Percentiles rank a stretch among this genome's conserved stretches.
phyloP scores from a whole-genome alignment of 2,797 vertebrate species.

The Malacoraja senta region DNA sequence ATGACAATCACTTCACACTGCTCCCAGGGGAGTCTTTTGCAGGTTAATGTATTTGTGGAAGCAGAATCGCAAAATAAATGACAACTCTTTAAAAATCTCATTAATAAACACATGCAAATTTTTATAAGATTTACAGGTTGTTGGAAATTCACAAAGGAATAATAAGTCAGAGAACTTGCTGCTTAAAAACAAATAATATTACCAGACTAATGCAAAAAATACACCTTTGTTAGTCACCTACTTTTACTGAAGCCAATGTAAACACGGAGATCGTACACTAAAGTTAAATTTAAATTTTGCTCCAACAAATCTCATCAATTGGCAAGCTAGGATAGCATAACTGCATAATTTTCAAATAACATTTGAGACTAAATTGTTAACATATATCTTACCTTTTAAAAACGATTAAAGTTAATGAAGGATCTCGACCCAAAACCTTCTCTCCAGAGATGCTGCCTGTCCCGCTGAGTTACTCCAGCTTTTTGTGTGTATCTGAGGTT shows the following conservation, averaged over 20 bases:
- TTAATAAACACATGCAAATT: slow-evolving; percentile 18
- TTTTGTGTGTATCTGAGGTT: no score
- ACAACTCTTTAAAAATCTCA: background rate
- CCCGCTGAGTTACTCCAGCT: no score
- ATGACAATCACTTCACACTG: background rate
- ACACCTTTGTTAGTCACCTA: background rate
- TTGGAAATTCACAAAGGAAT: slow-evolving; percentile 21
- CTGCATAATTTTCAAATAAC: background rate
- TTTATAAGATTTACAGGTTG: background rate
- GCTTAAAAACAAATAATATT: background rate
- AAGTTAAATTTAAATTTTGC: background rate
- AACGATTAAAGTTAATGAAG: background rate
- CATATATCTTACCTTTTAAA: background rate
- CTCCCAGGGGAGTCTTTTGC: background rate
- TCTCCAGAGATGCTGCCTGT: no score
- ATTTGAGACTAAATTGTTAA: background rate
- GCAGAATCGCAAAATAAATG: background rate
- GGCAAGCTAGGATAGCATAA: background rate
- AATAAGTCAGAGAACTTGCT: background rate
- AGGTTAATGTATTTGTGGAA: slow-evolving; percentile 20
- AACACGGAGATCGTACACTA: background rate
- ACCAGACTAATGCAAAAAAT: background rate
- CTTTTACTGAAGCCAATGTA: background rate
- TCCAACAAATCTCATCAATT: background rate
- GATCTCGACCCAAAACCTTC: no score